phyloP scores from a whole-genome alignment of 2,797 vertebrate genomes.

The Capromys pilorides region DNA sequence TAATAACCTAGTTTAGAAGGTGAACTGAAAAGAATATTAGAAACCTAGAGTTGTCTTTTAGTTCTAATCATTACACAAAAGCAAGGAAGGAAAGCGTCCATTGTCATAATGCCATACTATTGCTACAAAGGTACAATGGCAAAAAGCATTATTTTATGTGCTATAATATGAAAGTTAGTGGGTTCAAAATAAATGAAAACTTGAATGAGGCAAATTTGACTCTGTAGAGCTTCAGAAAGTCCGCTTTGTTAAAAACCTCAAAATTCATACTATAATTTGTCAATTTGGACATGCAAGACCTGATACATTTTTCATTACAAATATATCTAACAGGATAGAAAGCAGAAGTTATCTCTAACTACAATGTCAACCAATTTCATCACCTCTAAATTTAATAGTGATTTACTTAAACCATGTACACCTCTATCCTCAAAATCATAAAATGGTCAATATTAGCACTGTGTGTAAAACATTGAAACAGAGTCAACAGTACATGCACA shows the following conservation, averaged over 20 bases:
- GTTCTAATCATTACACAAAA: slow-evolving; percentile 56
- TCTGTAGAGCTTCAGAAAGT: slow-evolving; percentile 25
- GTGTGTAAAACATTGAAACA: background rate
- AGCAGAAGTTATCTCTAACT: background rate
- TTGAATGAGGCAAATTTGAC: slow-evolving; percentile 26
- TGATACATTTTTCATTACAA: slow-evolving; percentile 44
- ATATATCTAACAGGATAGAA: background rate
- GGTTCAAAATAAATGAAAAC: slow-evolving; percentile 46
- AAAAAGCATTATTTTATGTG: background rate
- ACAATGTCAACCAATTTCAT: slow-evolving; percentile 8
- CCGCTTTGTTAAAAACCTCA: background rate
- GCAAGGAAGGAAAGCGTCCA: slow-evolving; percentile 45
- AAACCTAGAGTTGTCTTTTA: slow-evolving; percentile 18
- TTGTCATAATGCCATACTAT: background rate
- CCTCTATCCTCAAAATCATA: background rate
- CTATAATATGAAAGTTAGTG: background rate
- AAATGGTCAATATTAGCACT: slow-evolving; percentile 4
- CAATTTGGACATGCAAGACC: slow-evolving; percentile 3
- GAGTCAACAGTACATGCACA: background rate
- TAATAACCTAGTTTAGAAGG: slow-evolving; percentile 62
- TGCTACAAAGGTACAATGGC: slow-evolving; percentile 11
- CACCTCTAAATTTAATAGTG: background rate
- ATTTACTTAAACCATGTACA: slow-evolving; percentile 24
- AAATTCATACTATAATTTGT: slow-evolving; percentile 25
- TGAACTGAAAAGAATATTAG: slow-evolving; percentile 45